Base-by-base conservation (phyloP, 2,113 vertebrate species). In the Perca flavescens region DNA sequence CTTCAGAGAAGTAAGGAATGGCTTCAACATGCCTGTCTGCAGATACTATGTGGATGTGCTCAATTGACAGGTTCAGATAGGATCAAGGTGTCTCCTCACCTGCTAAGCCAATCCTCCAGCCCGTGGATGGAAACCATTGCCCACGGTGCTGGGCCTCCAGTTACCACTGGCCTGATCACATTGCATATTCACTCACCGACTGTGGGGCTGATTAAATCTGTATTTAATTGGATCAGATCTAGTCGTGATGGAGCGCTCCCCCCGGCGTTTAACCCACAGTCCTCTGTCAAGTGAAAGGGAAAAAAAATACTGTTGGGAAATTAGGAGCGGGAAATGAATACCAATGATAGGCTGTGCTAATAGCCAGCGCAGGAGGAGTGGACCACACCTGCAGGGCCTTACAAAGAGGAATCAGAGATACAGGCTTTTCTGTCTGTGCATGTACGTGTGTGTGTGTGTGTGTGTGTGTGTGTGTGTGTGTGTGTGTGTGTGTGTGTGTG, bases 221-320 rank as follows among this genome's bases (percentile, higher is more conserved):
- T 87, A 94, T 94, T 95, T 95, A 96, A 96, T 95, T 95, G 94
- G 91, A 96, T 95, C 92, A 94, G 92, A 95, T 95, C 88, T 93
- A 89, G 93, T 91, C 93, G 86, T 94, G 94, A 96, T 94, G 92
- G 92, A 95, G 91, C 88, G 71, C 91, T 93, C 93, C 93, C 92
- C 91, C 88, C 84, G 85, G 92, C 86, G 90, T 94, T 95, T 94
- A 95, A 94, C 93, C 93, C 92, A 85, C 86, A 49, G 90, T 93
- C 93, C 91, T 94, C 93, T 92, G 93, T 94, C 93, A 93, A 93
- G 92, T 91, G 83, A 91, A 89, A 78, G 80, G 79, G 78, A 31
- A 56, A 88, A 88, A 93, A 93, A 90, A 91, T 76, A 88, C 87
- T 85, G 87, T 91, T 74, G 91, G 78, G 92, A 90, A 92, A 93